These are phyloP conservation scores for Noctua comes DNA, from an alignment of 2,888 invertebrate genomes.

Conservation along the genomic window DNA sequence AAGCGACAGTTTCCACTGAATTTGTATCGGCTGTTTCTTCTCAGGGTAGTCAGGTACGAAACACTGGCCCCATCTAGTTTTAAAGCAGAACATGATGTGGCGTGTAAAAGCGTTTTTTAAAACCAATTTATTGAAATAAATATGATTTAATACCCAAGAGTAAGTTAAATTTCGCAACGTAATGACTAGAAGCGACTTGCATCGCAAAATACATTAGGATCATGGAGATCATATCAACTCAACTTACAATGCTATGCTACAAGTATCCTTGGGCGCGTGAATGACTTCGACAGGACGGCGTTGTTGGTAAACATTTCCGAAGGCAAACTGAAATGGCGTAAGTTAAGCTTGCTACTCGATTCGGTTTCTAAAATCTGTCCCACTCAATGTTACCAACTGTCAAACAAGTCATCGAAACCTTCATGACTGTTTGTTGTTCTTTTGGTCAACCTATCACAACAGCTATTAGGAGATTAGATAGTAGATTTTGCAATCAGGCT, in stretches of 20 bases:
- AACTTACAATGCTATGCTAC: background rate
- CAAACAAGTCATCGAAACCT: background rate
- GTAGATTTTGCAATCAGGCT: background rate
- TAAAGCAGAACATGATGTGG: no score
- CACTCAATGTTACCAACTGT: background rate
- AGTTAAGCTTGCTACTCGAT: background rate
- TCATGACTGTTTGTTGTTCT: background rate
- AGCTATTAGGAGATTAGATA: conserved; percentile 20
- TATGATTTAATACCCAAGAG: background rate
- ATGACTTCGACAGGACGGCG: background rate
- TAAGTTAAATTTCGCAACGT: background rate
- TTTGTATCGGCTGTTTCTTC: no score
- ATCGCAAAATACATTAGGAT: background rate
- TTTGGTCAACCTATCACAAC: background rate
- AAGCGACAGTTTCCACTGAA: no score
- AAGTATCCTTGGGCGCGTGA: background rate
- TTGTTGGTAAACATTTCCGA: background rate
- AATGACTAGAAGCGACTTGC: background rate
- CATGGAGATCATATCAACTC: background rate
- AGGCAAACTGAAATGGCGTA: background rate
- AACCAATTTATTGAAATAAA: no score
- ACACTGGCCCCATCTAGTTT: no score
- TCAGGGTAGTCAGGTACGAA: no score
- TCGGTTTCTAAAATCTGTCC: no score
- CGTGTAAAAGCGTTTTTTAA: no score